Conservation (phyloP, 2,797 vertebrate genomes). For the Staurois parvus region DNA sequence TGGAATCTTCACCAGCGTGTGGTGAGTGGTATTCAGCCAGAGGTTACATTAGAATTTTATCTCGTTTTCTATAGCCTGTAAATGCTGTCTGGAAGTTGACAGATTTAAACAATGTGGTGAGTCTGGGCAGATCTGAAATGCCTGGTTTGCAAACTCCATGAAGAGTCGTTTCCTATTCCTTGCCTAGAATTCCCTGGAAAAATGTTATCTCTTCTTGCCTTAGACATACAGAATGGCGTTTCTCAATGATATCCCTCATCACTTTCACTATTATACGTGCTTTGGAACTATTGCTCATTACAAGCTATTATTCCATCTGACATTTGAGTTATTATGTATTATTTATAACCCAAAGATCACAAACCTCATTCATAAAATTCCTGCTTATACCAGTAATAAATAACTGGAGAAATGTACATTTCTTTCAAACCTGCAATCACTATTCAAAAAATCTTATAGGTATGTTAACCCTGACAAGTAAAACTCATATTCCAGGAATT, state of each 20-base stretch:
- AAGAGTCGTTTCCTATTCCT: constrained; percentile 56
- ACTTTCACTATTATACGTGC: constrained; percentile 26
- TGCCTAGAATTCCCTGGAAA: constrained; percentile 31
- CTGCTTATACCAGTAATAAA: too few species aligned
- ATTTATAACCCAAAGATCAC: not conserved
- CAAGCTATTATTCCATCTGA: not conserved
- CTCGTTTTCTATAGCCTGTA: not conserved
- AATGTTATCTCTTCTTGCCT: constrained; percentile 50
- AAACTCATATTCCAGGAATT: too few species aligned
- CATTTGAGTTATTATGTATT: not conserved
- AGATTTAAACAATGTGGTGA: constrained; percentile 53
- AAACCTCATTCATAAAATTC: too few species aligned
- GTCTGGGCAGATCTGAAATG: constrained; percentile 59
- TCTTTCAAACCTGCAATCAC: too few species aligned
- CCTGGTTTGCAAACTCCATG: constrained; percentile 54
- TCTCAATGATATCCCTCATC: constrained; percentile 35
- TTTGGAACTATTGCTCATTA: constrained; percentile 3
- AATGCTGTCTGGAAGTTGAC: constrained; percentile 41
- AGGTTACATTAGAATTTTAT: constrained; percentile 6
- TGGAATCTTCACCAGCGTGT: not conserved
- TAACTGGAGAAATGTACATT: too few species aligned
- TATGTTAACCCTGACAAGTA: too few species aligned
- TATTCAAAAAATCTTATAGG: too few species aligned
- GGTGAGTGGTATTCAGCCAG: not conserved
- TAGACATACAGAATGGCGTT: not conserved